These are phyloP conservation scores for Platysteira castanea DNA, from an alignment of 2,113 vertebrate species.

Conservation along the genomic window DNA sequence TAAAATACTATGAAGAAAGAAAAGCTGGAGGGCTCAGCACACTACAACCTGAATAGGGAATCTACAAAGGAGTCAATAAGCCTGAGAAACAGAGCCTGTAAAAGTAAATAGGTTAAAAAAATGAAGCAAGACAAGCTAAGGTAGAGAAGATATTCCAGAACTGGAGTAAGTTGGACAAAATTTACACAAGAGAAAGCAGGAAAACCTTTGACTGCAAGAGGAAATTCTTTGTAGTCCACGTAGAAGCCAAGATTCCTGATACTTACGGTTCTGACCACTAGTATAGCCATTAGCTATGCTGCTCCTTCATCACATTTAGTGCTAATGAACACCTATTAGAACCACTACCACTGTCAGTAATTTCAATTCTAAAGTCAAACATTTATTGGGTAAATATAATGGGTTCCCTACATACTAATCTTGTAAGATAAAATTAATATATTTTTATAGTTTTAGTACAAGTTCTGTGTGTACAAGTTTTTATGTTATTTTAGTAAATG, in stretches of 20 bases:
- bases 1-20: background rate
- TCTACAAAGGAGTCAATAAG: background rate
- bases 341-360: background rate
- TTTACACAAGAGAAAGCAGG: background rate
- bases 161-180: background rate
- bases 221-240: background rate
- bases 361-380: background rate
- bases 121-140: background rate
- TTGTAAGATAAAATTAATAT: background rate
- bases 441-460: background rate
- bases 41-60: background rate
- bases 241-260: background rate
- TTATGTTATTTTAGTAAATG: background rate
- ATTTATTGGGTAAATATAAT: background rate
- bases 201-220: background rate
- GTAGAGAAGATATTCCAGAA: background rate
- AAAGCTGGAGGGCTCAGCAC: background rate
- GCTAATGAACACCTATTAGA: background rate
- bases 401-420: background rate
- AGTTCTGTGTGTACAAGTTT: background rate
- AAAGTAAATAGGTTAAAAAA: background rate
- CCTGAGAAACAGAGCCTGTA: background rate
- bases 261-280: background rate
- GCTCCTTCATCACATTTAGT: background rate
- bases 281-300: background rate